Percentiles rank a stretch among this genome's conserved stretches.
phyloP scores from a whole-genome alignment of 92 coral and sea anemone species.

The Porites rus region DNA sequence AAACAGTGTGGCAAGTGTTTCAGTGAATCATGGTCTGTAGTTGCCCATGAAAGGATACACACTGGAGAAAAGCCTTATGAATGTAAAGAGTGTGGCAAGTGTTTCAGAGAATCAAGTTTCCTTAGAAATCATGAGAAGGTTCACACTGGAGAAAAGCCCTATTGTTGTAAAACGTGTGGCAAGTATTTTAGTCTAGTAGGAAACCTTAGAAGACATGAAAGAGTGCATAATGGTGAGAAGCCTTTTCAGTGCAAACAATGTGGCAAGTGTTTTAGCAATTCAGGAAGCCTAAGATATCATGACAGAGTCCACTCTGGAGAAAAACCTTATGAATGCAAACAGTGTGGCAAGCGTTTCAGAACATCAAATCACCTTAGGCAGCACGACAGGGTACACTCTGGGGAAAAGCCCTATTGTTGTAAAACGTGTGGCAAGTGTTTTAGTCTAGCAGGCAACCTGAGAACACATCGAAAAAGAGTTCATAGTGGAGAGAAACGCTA shows the following conservation, averaged over 20 bases:
- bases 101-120: neutral
- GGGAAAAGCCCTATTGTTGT: too few relatives aligned
- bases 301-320: neutral
- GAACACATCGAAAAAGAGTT: neutral
- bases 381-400: too few relatives aligned
- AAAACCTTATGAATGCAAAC: neutral
- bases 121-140: too few relatives aligned
- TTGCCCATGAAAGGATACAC: neutral
- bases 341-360: neutral
- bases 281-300: neutral
- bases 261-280: neutral
- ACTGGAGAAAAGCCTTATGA: neutral
- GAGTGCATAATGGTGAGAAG: neutral
- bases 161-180: neutral
- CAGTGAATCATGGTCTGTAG: neutral
- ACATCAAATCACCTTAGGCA: too few relatives aligned
- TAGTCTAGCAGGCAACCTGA: neutral
- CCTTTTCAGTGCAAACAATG: neutral
- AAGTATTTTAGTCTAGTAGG: neutral
- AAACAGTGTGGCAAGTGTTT: neutral
- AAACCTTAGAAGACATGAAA: neutral
- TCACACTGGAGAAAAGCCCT: neutral
- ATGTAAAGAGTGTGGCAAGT: slow-evolving; percentile 6
- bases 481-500: slow-evolving; percentile 1
- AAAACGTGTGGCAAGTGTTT: neutral